Percentiles rank a stretch among this genome's conserved stretches.
phyloP scores from a whole-genome alignment of 2,888 invertebrate genomes.

The Hyles lineata region DNA sequence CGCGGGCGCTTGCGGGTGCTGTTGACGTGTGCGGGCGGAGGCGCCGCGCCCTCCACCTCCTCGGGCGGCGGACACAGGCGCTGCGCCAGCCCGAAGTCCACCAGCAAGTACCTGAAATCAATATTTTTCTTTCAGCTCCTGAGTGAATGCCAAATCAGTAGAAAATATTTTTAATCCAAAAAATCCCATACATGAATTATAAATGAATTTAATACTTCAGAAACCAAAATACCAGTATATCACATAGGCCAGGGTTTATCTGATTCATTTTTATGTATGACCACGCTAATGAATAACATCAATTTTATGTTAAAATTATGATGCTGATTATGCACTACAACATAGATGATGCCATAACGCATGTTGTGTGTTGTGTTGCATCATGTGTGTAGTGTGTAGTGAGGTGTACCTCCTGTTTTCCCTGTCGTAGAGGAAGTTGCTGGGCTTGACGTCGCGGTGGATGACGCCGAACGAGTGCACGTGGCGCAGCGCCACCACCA shows the following conservation, averaged over 20 bases:
- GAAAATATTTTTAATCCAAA: too few species aligned
- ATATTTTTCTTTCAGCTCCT: too few species aligned
- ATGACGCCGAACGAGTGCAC: conserved; percentile 94
- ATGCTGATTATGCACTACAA: not conserved
- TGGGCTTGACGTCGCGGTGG: conserved; percentile 96
- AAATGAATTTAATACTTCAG: too few species aligned
- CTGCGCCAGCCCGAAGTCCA: conserved; percentile 96
- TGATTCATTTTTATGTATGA: too few species aligned
- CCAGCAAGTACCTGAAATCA: conserved; percentile 88
- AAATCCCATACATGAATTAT: too few species aligned
- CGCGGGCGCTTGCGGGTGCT: conserved; percentile 55
- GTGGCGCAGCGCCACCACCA: conserved; percentile 90
- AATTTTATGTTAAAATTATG: too few species aligned
- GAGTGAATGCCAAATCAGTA: too few species aligned
- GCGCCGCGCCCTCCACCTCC: conserved; percentile 74
- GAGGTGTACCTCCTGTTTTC: conserved; percentile 81
- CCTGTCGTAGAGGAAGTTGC: conserved; percentile 94
- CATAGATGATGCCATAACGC: too few species aligned
- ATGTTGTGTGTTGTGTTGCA: not conserved
- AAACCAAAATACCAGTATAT: too few species aligned
- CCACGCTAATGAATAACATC: too few species aligned
- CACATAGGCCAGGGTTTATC: too few species aligned
- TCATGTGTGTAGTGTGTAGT: too few species aligned
- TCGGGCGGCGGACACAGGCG: conserved; percentile 64
- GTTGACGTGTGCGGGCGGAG: conserved; percentile 61